A percentile compares a stretch with the other conserved stretches of the same genome.
These are phyloP conservation scores for Brachystomella parvula DNA, from an alignment of 1,140 invertebrate species.

Conservation along the genomic window DNA sequence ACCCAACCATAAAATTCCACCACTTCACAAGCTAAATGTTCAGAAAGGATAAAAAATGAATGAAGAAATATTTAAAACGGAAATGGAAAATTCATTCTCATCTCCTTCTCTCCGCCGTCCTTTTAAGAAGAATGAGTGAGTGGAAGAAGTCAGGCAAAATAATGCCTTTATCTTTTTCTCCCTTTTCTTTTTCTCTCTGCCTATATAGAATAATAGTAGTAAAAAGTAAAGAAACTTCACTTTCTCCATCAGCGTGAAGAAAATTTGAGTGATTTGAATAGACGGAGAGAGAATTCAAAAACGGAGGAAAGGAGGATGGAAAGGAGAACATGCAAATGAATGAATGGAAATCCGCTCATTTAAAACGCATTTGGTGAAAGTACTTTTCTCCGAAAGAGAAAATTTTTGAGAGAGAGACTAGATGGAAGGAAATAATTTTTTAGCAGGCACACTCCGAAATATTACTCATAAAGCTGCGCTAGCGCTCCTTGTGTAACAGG, in stretches of 20 bases:
- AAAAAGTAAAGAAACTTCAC: too few relatives aligned
- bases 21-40: too few relatives aligned
- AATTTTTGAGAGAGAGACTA: not conserved
- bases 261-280: slow-evolving; percentile 4
- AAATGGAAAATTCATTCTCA: not conserved
- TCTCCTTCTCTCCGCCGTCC: not conserved
- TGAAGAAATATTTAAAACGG: not conserved
- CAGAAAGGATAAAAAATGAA: not conserved
- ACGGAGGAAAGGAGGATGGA: not conserved
- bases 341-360: slow-evolving; percentile 5
- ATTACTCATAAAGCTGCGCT: too few relatives aligned
- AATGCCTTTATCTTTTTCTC: not conserved
- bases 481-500: too few relatives aligned
- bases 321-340: not conserved
- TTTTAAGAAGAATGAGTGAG: not conserved
- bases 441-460: not conserved
- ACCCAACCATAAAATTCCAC: too few relatives aligned
- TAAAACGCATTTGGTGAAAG: not conserved
- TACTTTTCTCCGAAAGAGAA: not conserved
- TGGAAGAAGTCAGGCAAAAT: not conserved
- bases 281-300: not conserved
- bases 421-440: not conserved
- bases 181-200: not conserved
- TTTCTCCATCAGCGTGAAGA: not conserved
- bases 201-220: too few relatives aligned